Base-by-base conservation (phyloP, 2,113 vertebrate species). In the Neofelis nebulosa region DNA sequence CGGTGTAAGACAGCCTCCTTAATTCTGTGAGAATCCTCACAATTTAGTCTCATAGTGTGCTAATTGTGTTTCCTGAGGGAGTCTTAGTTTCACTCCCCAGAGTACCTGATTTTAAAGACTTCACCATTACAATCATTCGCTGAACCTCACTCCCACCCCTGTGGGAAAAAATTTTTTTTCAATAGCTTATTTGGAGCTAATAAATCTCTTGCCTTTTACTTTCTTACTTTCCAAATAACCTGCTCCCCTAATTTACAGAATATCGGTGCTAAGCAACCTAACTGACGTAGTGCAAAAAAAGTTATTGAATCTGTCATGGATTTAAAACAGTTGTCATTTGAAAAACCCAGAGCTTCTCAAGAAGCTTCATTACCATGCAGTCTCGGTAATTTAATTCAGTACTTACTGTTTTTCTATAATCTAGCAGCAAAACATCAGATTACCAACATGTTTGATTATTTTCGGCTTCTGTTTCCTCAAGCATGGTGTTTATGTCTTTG, bases 381-480 rank as follows among this genome's bases (percentile, higher is more conserved):
- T 73, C 85, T 95, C 23, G 2, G 90, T 98, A 96, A 98, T 97
- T 97, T 97, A 95, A 98, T 98, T 98, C 98, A 98, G 97, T 87
- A 97, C 96, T 97, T 97, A 97, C 97, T 98, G 95, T 96, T 98
- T 98, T 98, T 98, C 98, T 98, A 97, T 97, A 98, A 96, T 98
- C 97, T 98, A 98, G 93, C 93, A 65, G 97, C 93, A 98, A 97
- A 97, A 97, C 97, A 98, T 98, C 98, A 98, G 95, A 97, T 98
- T 98, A 97, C 93, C 90, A 97, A 93, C 93, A 84, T 25, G 31
- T 73, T 97, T 98, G 96, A 91, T 97, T 97, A 97, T 92, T 97
- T 84, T 82, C 36, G 0, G 97, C 98, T 98, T 84, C 91, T 98
- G 97, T 96, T 98, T 98, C 97, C 94, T 98, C 91, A 94, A 95